Conservation (phyloP, 2,888 invertebrate species). For the Cheilosia impressa region DNA sequence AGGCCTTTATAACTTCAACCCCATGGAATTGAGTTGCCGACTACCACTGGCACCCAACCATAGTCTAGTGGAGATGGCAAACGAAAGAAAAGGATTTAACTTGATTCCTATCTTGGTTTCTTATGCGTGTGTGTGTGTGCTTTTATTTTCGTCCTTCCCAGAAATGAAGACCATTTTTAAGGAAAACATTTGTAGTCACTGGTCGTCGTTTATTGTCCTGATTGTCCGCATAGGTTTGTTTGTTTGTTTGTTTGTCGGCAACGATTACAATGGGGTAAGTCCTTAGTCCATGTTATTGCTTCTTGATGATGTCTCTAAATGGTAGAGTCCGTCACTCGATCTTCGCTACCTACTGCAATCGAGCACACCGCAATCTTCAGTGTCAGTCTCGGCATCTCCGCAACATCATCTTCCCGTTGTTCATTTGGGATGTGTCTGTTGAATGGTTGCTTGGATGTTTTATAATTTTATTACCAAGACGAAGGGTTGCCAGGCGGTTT, state of each 20-base stretch:
- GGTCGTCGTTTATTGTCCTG: slow-evolving; percentile 58
- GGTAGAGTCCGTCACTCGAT: slow-evolving; percentile 23
- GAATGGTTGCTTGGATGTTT: slow-evolving; percentile 34
- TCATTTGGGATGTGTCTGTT: slow-evolving; percentile 8
- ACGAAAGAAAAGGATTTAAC: slow-evolving; percentile 56
- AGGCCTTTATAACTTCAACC: slow-evolving; percentile 42
- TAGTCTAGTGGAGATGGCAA: not conserved
- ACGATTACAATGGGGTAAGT: slow-evolving; percentile 65
- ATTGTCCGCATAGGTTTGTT: slow-evolving; percentile 20
- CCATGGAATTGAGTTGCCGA: slow-evolving; percentile 29
- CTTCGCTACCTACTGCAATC: not conserved
- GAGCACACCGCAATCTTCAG: slow-evolving; percentile 15
- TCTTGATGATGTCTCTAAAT: slow-evolving; percentile 72
- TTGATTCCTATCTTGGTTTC: slow-evolving; percentile 68
- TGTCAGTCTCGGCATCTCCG: slow-evolving; percentile 10
- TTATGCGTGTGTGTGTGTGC: slow-evolving; percentile 13
- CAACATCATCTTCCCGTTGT: slow-evolving; percentile 6
- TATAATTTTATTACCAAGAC: slow-evolving; percentile 45
- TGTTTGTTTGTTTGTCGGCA: slow-evolving; percentile 23
- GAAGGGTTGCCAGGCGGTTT: slow-evolving; percentile 58
- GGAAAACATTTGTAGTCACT: slow-evolving; percentile 63
- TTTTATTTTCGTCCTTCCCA: slow-evolving; percentile 1
- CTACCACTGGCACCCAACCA: not conserved
- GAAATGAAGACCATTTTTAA: slow-evolving; percentile 25
- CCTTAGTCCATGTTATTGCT: slow-evolving; percentile 74